phyloP scores from a whole-genome alignment of 2,888 invertebrate species.

The Dryococelus australis region DNA sequence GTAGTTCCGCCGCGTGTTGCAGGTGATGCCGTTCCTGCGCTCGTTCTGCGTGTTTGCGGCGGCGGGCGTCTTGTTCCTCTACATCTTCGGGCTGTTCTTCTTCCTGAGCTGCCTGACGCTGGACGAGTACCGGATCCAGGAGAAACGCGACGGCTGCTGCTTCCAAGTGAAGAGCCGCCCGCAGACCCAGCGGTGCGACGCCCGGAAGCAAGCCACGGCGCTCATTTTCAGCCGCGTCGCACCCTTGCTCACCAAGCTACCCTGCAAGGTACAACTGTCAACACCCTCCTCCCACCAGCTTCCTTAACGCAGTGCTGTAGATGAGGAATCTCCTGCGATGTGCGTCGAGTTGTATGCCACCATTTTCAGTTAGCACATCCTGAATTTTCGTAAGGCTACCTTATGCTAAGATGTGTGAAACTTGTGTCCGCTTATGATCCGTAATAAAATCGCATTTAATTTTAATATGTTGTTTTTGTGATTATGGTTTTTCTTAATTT shows the following conservation, averaged over 20 bases:
- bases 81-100: slow-evolving; percentile 59
- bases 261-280: slow-evolving; percentile 54
- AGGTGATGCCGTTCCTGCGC: slow-evolving; percentile 60
- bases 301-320: too few species aligned
- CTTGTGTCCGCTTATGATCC: too few species aligned
- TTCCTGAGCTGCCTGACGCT: slow-evolving; percentile 61
- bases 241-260: slow-evolving; percentile 56
- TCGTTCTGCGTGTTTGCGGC: slow-evolving; percentile 62
- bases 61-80: slow-evolving; percentile 60
- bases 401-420: too few species aligned
- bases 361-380: too few species aligned
- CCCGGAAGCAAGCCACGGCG: slow-evolving; percentile 55
- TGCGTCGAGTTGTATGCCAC: too few species aligned
- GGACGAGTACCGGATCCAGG: slow-evolving; percentile 58
- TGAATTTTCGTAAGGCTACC: too few species aligned
- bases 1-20: too few species aligned
- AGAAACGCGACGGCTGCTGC: slow-evolving; percentile 55
- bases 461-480: too few species aligned
- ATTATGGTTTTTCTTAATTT: too few species aligned
- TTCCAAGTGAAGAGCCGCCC: slow-evolving; percentile 54
- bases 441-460: too few species aligned
- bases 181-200: slow-evolving; percentile 58
- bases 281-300: neutral
- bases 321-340: too few species aligned
- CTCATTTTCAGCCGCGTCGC: slow-evolving; percentile 58